Conservation (phyloP, 2,888 invertebrate genomes). For the Conistra vaccinii region DNA sequence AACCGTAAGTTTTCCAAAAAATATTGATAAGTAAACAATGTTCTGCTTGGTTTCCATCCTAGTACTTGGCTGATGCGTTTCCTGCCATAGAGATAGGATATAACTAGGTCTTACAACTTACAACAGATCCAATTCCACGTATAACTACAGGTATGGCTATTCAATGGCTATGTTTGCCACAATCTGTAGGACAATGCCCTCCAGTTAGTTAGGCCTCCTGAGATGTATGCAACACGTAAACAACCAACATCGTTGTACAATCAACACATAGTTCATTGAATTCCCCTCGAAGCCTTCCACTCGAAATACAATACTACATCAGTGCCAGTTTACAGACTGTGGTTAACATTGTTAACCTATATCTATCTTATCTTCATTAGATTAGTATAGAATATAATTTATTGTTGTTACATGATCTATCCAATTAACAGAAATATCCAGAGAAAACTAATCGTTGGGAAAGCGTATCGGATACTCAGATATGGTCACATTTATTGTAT, state of each 20-base stretch:
- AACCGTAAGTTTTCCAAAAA: too few species aligned
- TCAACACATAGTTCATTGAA: constrained; percentile 3
- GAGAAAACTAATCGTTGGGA: neutral
- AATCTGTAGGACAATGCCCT: neutral
- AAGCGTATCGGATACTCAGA: too few species aligned
- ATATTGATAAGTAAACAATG: too few species aligned
- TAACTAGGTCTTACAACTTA: neutral
- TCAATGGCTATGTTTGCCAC: neutral
- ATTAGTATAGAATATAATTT: too few species aligned
- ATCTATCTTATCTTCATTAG: neutral
- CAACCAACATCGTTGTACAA: neutral
- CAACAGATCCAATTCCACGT: neutral
- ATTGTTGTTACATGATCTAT: too few species aligned
- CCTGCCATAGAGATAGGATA: neutral
- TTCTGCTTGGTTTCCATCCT: too few species aligned
- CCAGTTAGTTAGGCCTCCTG: neutral
- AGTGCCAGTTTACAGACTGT: neutral
- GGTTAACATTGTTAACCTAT: neutral
- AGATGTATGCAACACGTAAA: neutral
- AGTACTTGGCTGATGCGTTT: neutral
- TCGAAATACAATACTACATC: neutral
- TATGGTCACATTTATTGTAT: too few species aligned
- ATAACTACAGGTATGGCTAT: neutral
- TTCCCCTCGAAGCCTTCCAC: too few species aligned
- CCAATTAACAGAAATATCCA: neutral